Percentiles rank a stretch among this genome's conserved stretches.
Evolutionary conservation across 2,797 vertebrate genomes (phyloP).

Genomic region (Galago senegalensis): DNA sequence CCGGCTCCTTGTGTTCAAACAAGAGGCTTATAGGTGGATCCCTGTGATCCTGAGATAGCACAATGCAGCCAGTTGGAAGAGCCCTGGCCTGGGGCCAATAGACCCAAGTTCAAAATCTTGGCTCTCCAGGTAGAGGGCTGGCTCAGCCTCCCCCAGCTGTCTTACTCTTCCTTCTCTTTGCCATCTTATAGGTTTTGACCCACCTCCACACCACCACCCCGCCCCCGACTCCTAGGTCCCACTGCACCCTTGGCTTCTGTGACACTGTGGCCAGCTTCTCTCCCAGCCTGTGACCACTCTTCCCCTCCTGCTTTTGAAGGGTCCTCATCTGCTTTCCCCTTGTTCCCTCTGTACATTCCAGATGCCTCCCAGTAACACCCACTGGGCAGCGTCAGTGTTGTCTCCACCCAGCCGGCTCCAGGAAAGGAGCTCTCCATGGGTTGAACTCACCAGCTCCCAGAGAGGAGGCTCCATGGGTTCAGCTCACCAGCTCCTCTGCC

Average conservation of each 20-base stretch:
- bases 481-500: neutral
- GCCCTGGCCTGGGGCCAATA: neutral
- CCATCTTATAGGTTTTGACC: neutral
- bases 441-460: no score
- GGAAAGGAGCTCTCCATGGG: neutral
- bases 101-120: neutral
- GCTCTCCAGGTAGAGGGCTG: neutral
- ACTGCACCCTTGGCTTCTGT: neutral
- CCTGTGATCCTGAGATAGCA: neutral
- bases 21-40: neutral
- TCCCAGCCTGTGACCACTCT: neutral
- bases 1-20: neutral
- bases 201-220: no score
- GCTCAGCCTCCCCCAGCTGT: neutral
- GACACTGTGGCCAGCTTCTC: neutral
- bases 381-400: neutral
- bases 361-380: neutral
- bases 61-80: neutral
- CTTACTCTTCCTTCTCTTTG: neutral
- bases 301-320: neutral
- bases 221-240: neutral
- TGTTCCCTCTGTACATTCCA: neutral
- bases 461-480: no score
- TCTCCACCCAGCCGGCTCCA: neutral
- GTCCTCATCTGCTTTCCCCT: neutral